Evolutionary conservation across 2,888 invertebrate species (phyloP), one percentile per base, ranked within the genome.

Genomic region (Macrophya annulata): DNA sequence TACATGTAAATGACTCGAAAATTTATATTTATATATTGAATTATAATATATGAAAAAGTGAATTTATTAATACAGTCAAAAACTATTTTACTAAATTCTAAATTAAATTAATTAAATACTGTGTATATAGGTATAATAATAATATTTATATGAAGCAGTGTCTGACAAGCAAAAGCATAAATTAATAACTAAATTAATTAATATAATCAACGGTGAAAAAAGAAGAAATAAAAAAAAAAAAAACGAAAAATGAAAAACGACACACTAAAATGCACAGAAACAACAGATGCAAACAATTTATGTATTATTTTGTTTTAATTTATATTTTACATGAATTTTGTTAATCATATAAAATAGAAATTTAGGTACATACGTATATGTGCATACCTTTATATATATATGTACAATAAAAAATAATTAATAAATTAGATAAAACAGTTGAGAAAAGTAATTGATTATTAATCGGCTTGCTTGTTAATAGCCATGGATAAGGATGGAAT

Each of bases 351-450:
- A 55, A 55, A 55, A 55, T n/a, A 17, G 55, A 55, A 55, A 55
- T 55, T 31, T 1, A 31, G 31, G 15, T 48, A 48, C 4, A 15
- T 48, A 48, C 10, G 48, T 48, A 48, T 48, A 48, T 9, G 68
- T 40, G n/a, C n/a, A n/a, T n/a, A n/a, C n/a, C n/a, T n/a, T n/a
- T n/a, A 81, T 77, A 79, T 62, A 55, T 59, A 8, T 1, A 55
- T 55, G n/a, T n/a, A n/a, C n/a, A n/a, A n/a, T n/a, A n/a, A n/a
- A n/a, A 77, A 72, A 86, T 51, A 62, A 87, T 77, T 85, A 85
- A 86, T 85, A 85, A 84, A 90, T 90, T 85, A 71, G 65, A 71
- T 51, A 82, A 40, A 37, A 76, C 84, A 74, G 77, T 31, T 59
- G 84, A 85, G 76, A 85, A 85, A 86, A 74, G 85, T 84, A 55